Conservation (phyloP, 2,797 vertebrate species). For the Argentina silus region DNA sequence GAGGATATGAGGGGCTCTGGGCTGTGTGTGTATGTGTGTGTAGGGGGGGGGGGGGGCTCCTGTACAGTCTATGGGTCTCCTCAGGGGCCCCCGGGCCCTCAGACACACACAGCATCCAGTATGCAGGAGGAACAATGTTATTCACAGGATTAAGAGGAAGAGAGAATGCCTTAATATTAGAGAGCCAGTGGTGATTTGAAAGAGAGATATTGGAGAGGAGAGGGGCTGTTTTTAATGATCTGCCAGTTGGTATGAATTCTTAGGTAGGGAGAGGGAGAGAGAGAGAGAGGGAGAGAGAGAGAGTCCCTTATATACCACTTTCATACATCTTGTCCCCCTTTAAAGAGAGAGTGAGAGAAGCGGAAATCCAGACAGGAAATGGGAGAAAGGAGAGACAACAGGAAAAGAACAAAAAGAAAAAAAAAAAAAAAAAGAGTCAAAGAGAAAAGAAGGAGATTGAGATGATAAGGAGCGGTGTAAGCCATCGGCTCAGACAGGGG, state of each 20-base stretch:
- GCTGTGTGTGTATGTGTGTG: background rate
- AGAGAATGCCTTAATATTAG: slow-evolving; percentile 53
- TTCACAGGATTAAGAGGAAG: slow-evolving; percentile 41
- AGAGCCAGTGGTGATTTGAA: slow-evolving; percentile 42
- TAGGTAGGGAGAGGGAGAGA: too few relatives aligned
- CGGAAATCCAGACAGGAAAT: too few relatives aligned
- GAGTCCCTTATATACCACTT: too few relatives aligned
- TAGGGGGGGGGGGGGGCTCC: background rate
- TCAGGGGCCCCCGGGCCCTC: slow-evolving; percentile 29
- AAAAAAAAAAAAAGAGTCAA: too few relatives aligned
- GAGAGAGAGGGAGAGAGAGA: too few relatives aligned
- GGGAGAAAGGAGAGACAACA: background rate
- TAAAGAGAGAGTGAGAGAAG: too few relatives aligned
- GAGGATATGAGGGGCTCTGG: background rate
- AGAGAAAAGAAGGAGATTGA: too few relatives aligned
- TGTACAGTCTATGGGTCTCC: background rate
- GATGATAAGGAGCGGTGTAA: too few relatives aligned
- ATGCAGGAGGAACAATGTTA: slow-evolving; percentile 48
- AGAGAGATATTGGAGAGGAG: slow-evolving; percentile 38
- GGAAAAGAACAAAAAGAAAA: too few relatives aligned
- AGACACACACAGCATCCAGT: slow-evolving; percentile 45
- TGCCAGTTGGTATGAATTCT: slow-evolving; percentile 31
- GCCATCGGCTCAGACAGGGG: too few relatives aligned
- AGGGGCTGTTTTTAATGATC: slow-evolving; percentile 50
- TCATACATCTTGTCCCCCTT: too few relatives aligned